These are phyloP conservation scores for Protula sp. DNA, from an alignment of 2,888 invertebrate genomes.

Conservation along the genomic window DNA sequence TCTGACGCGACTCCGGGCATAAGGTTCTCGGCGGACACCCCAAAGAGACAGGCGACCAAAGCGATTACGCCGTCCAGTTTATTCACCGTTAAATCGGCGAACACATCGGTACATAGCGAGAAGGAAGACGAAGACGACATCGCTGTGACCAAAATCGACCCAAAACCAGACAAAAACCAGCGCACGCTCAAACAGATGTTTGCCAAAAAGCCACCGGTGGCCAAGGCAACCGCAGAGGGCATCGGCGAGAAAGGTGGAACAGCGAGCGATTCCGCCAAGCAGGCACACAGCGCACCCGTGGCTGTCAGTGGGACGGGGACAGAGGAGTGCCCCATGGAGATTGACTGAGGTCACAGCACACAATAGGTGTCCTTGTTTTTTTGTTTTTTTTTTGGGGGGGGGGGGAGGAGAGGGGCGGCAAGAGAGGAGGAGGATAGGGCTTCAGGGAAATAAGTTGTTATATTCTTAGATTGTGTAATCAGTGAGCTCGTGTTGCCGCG, in stretches of 20 bases:
- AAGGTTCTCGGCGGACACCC: not conserved
- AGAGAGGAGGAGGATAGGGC: too few relatives aligned
- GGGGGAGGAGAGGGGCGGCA: too few relatives aligned
- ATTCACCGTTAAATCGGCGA: not conserved
- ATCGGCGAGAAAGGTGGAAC: not conserved
- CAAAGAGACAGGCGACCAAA: not conserved
- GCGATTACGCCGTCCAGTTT: not conserved
- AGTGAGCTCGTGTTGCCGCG: too few relatives aligned
- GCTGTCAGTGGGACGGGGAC: not conserved
- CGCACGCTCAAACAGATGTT: too few relatives aligned
- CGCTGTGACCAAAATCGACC: not conserved
- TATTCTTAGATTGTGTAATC: too few relatives aligned
- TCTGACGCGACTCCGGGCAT: not conserved
- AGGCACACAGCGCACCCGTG: not conserved
- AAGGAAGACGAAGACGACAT: not conserved
- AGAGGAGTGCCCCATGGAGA: conserved; percentile 1
- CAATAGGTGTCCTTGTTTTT: too few relatives aligned
- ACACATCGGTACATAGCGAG: too few relatives aligned
- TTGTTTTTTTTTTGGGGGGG: too few relatives aligned
- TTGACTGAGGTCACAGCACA: conserved; percentile 3
- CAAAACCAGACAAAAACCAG: not conserved
- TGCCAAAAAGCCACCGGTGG: not conserved
- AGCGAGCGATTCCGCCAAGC: not conserved
- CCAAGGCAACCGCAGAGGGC: not conserved
- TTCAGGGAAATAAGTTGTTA: too few relatives aligned